Evolutionary conservation across 2,888 invertebrate genomes (phyloP).

Genomic region (Apotomis capreana): DNA sequence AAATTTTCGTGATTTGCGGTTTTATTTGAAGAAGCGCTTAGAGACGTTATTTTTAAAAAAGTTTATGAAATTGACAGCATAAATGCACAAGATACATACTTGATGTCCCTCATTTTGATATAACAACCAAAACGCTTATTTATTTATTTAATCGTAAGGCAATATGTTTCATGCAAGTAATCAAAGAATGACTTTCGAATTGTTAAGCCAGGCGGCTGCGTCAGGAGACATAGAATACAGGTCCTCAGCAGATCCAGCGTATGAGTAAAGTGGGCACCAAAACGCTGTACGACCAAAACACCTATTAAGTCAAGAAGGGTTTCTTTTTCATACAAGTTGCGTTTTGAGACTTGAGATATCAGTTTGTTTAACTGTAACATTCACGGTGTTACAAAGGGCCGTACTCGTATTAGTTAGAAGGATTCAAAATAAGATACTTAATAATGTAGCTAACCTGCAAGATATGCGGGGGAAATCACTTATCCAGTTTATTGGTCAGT

Average conservation of each 20-base stretch:
- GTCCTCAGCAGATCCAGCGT: too few species aligned
- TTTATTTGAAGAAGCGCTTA: too few species aligned
- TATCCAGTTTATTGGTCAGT: constrained; percentile 3
- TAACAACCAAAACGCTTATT: too few species aligned
- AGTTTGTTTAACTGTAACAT: constrained; percentile 1
- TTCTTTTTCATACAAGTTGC: constrained; percentile 9
- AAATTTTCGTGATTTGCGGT: too few species aligned
- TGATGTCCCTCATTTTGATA: constrained; percentile 51
- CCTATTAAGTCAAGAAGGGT: constrained; percentile 8
- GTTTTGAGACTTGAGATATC: constrained; percentile 11
- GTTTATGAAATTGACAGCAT: too few species aligned
- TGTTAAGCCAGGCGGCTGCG: too few species aligned
- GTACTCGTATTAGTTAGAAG: constrained; percentile 1
- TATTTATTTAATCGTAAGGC: too few species aligned
- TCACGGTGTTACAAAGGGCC: constrained; percentile 11
- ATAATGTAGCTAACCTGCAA: constrained; percentile 2
- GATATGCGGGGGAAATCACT: constrained; percentile 1
- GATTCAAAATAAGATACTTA: constrained; percentile 9
- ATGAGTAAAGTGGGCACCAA: too few species aligned
- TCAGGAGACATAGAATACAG: too few species aligned
- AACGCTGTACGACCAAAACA: constrained; percentile 6
- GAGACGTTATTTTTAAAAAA: too few species aligned
- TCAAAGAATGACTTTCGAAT: too few species aligned
- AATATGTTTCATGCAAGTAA: too few species aligned
- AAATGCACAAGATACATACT: constrained; percentile 20